phyloP scores from a whole-genome alignment of 1,140 invertebrate species.

The Whitmania pigra region DNA sequence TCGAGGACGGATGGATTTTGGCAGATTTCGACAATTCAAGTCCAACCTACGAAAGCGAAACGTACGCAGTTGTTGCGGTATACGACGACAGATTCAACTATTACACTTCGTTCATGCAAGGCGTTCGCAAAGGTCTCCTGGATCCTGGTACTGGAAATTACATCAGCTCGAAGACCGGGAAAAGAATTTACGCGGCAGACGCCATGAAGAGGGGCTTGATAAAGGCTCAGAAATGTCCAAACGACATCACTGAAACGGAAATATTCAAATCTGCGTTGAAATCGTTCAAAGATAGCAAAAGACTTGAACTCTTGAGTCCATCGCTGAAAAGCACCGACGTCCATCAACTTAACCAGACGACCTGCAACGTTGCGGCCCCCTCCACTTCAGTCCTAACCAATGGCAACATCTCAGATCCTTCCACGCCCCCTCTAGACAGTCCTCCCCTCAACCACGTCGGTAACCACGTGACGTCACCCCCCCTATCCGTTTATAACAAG shows the following conservation, averaged over 20 bases:
- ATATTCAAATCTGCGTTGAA: no score
- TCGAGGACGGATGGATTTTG: slow-evolving; percentile 23
- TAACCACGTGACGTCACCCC: no score
- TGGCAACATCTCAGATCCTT: no score
- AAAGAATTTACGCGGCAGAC: slow-evolving; percentile 20
- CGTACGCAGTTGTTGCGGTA: slow-evolving; percentile 22
- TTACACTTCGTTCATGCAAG: slow-evolving; percentile 19
- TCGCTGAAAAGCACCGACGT: no score
- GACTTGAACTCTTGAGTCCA: no score
- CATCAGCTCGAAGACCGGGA: slow-evolving; percentile 22
- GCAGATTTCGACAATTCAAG: slow-evolving; percentile 13
- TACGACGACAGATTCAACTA: slow-evolving; percentile 18
- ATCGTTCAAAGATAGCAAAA: no score
- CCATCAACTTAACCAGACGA: no score
- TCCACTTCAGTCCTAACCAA: no score
- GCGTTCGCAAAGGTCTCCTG: slow-evolving; percentile 21
- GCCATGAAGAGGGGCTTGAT: slow-evolving; percentile 23
- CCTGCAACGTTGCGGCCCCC: no score
- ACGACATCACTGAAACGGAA: neutral
- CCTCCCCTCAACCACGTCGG: no score
- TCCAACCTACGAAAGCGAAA: slow-evolving; percentile 14
- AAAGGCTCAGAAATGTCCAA: slow-evolving; percentile 13
- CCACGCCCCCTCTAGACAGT: no score
- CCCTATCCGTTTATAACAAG: no score
- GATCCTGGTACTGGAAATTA: slow-evolving; percentile 22